Conservation (phyloP, 2,797 vertebrate species). For the Lutjanus campechanus region DNA sequence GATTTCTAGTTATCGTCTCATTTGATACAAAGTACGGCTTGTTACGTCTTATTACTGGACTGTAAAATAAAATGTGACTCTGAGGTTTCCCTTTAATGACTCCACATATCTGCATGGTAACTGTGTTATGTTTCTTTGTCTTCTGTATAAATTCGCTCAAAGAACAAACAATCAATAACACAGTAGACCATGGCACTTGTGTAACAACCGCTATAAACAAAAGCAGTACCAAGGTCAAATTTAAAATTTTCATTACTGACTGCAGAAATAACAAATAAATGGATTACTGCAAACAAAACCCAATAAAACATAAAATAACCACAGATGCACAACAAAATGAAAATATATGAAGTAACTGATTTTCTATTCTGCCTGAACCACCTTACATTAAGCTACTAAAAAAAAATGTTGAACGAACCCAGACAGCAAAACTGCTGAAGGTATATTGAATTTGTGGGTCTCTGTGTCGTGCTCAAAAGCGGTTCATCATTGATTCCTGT, state of each 20-base stretch:
- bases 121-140: conserved; percentile 5
- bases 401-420: conserved; percentile 42
- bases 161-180: conserved; percentile 37
- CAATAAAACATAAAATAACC: conserved; percentile 32
- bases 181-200: background rate
- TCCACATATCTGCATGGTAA: background rate
- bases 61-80: too few relatives aligned
- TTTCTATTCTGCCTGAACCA: conserved; percentile 45
- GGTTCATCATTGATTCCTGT: conserved; percentile 68
- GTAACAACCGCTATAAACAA: conserved; percentile 12
- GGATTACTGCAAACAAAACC: conserved; percentile 18
- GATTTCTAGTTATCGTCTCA: too few relatives aligned
- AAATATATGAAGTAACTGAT: conserved; percentile 39
- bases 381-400: conserved; percentile 38
- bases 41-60: too few relatives aligned
- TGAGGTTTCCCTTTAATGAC: too few relatives aligned
- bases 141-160: conserved; percentile 17
- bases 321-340: conserved; percentile 34
- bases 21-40: too few relatives aligned
- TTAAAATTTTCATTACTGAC: conserved; percentile 30
- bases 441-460: conserved; percentile 67
- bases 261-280: conserved; percentile 35
- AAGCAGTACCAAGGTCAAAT: conserved; percentile 36
- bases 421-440: conserved; percentile 55
- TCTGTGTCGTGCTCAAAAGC: conserved; percentile 67